These are phyloP conservation scores for Pao palembangensis DNA, from an alignment of 2,113 vertebrate species.

Conservation along the genomic window DNA sequence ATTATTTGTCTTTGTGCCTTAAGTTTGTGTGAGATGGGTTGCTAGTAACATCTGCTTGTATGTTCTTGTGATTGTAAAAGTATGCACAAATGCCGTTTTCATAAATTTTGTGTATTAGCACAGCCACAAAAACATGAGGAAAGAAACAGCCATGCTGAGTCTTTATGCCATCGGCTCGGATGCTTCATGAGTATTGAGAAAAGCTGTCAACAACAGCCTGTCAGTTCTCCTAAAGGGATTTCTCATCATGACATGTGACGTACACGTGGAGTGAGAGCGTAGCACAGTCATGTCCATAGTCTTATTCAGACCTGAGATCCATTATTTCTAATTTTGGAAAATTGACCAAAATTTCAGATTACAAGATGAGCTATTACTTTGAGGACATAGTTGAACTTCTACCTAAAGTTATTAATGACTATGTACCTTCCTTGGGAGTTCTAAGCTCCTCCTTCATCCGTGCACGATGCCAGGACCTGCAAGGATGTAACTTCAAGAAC, in stretches of 20 bases:
- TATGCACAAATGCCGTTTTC: too few species aligned
- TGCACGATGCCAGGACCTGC: conserved; percentile 26
- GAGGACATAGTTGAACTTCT: too few species aligned
- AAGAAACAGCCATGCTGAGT: neutral
- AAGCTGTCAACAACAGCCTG: conserved; percentile 25
- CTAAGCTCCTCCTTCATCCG: neutral
- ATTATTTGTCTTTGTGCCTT: neutral
- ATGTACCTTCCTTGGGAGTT: too few species aligned
- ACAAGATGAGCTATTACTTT: too few species aligned
- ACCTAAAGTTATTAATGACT: too few species aligned
- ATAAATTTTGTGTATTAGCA: too few species aligned
- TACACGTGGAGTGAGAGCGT: neutral
- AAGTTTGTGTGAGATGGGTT: conserved; percentile 4
- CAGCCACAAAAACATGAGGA: conserved; percentile 4
- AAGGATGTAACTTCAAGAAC: conserved; percentile 31
- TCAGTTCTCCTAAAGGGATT: conserved; percentile 15
- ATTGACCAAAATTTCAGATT: neutral
- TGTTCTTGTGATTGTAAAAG: too few species aligned
- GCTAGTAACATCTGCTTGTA: neutral
- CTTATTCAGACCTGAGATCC: conserved; percentile 12
- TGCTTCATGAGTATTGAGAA: conserved; percentile 4
- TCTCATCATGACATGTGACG: conserved; percentile 22
- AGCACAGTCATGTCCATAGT: neutral
- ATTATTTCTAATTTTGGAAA: neutral
- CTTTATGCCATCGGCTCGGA: neutral